A percentile compares a stretch with the other conserved stretches of the same genome.
Conservation (phyloP, 1,140 invertebrate species). For the Hylyphantes graminicola region DNA sequence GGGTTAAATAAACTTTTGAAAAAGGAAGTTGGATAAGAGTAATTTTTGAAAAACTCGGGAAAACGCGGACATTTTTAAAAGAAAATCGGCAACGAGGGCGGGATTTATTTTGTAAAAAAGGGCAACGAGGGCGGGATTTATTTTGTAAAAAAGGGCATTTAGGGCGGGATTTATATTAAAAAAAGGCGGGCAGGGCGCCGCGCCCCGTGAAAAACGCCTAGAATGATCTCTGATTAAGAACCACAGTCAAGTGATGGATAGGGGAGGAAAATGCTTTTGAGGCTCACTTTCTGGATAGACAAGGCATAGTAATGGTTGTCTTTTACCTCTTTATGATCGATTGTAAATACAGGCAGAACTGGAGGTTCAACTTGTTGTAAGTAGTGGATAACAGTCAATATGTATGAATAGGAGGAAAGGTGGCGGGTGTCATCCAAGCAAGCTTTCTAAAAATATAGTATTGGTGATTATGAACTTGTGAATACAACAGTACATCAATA, state of each 20-base stretch:
- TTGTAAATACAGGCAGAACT: conserved; percentile 75
- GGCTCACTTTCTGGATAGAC: too few relatives aligned
- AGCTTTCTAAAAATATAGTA: conserved; percentile 19
- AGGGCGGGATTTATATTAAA: not conserved
- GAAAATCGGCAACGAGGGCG: too few relatives aligned
- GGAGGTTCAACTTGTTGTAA: conserved; percentile 73
- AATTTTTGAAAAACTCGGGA: too few relatives aligned
- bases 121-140: not conserved
- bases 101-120: not conserved
- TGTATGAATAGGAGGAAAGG: conserved; percentile 73
- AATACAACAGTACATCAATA: not conserved
- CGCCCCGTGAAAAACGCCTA: too few relatives aligned
- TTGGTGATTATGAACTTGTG: not conserved
- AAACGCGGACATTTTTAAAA: too few relatives aligned
- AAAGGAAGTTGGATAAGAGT: too few relatives aligned
- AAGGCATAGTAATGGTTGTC: not conserved
- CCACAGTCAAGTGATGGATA: too few relatives aligned
- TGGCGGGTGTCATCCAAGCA: not conserved
- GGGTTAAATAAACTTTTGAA: too few relatives aligned
- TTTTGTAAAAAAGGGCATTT: not conserved
- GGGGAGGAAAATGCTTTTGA: too few relatives aligned
- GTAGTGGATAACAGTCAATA: conserved; percentile 75
- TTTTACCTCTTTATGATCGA: conserved; percentile 63
- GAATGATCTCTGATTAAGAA: too few relatives aligned
- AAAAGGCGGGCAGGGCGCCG: too few relatives aligned